Evolutionary conservation across 2,797 vertebrate genomes (phyloP), one percentile per base, ranked within the genome.

Genomic region (Anomalospiza imberbis): DNA sequence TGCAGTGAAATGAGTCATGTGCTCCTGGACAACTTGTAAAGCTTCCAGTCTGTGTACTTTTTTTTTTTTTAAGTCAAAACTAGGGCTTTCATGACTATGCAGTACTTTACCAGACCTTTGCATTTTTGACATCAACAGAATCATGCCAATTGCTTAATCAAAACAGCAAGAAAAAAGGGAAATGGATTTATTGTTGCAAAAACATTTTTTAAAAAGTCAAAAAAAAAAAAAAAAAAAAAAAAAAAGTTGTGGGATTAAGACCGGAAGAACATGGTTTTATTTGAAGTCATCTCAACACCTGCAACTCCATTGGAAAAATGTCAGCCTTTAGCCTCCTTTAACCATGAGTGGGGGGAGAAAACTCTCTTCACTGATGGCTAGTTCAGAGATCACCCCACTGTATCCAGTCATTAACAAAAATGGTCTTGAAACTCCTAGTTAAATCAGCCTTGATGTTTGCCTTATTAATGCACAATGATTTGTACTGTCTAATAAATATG

Each of bases 401-500:
- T 10, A 58, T 19, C 62, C 77, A 53, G 17, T 9, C 91, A 54
- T 28, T 63, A 24, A 70, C 73, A 79, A 45, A 96, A 96, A 97
- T 97, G 97, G 97, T 98, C 98, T 97, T 98, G 98, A 98, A 98
- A 98, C 94, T 98, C 98, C 98, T 98, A 97, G 97, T 98, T 98
- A 96, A 97, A 95, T 96, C 97, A 97, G 98, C 98, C 98, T 99
- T 98, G 98, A 98, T 98, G 98, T 99, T 98, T 99, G 99, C 99
- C 99, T 99, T 99, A 99, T 98, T 97, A 98, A 98, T 97, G 98
- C 99, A 99, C 99, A 99, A 98, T 97, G 97, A 98, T 98, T 98
- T 98, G 98, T 98, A 98, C 97, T 98, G 98, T 98, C 98, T 87
- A 98, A 98, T 97, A 98, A 98, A 98, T 97, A 97, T 97, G 93